Percentiles rank a stretch among this genome's conserved stretches.
Evolutionary conservation across 2,888 invertebrate genomes (phyloP).

Genomic region (Drosophila parthenogenetica): DNA sequence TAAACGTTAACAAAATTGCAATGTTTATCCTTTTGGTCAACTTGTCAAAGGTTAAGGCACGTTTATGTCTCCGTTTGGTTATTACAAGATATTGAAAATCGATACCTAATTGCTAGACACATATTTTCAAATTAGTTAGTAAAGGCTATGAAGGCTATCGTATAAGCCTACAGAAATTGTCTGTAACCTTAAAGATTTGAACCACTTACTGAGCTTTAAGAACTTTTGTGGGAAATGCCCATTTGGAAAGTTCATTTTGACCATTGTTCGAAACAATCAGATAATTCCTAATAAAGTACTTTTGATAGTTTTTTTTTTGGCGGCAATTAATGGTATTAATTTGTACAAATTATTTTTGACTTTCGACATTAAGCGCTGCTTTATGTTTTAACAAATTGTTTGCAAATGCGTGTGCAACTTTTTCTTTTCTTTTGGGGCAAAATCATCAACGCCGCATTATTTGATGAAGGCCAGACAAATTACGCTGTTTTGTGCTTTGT

Average conservation of each 20-base stretch:
- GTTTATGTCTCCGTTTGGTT: conserved; percentile 2
- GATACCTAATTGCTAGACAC: conserved; percentile 4
- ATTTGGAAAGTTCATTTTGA: no score
- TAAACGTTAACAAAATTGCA: not conserved
- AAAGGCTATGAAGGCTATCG: no score
- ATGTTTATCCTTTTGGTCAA: conserved; percentile 11
- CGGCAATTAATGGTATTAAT: conserved; percentile 8
- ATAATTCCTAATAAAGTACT: not conserved
- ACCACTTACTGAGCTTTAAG: not conserved
- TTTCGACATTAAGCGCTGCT: conserved; percentile 8
- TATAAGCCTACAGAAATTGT: no score
- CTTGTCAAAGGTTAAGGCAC: conserved; percentile 25
- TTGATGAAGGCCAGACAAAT: conserved; percentile 69
- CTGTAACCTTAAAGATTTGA: not conserved
- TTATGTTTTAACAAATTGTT: conserved; percentile 34
- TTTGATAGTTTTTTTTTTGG: not conserved
- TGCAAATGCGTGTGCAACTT: conserved; percentile 32
- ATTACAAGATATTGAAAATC: conserved; percentile 10
- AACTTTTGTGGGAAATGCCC: no score
- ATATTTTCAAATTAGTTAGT: no score
- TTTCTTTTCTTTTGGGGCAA: conserved; percentile 4
- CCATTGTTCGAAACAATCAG: no score
- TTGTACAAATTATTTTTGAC: conserved; percentile 6
- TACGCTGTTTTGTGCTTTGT: conserved; percentile 34
- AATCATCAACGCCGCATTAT: conserved; percentile 29